Conservation (phyloP, 1,140 invertebrate genomes). For the Macrosteles quadrilineatus region DNA sequence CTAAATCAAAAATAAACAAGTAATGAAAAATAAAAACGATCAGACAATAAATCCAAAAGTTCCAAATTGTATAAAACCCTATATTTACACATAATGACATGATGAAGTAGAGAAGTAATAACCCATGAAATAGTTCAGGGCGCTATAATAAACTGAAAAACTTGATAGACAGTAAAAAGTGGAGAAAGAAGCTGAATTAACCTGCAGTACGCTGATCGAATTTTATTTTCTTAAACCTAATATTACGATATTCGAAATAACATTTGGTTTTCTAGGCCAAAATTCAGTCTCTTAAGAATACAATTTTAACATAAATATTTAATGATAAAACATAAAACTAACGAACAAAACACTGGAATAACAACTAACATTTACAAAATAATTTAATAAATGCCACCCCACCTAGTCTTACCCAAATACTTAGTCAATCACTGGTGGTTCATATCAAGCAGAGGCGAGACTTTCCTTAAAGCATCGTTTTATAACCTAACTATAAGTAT, state of each 20-base stretch:
- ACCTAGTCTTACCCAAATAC: background rate
- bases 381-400: conserved; percentile 18
- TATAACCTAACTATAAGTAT: background rate
- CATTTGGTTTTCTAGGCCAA: conserved; percentile 17
- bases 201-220: background rate
- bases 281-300: conserved; percentile 13
- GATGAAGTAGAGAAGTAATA: background rate
- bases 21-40: conserved; percentile 24
- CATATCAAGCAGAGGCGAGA: background rate
- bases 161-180: too few relatives aligned
- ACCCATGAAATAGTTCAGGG: too few relatives aligned
- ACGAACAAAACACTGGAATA: conserved; percentile 8
- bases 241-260: background rate
- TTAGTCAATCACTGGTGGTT: background rate
- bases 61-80: conserved; percentile 11
- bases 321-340: conserved; percentile 20
- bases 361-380: conserved; percentile 18
- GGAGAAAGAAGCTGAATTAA: conserved; percentile 14
- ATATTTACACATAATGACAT: conserved; percentile 17
- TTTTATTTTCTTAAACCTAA: background rate
- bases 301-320: conserved; percentile 19
- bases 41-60: conserved; percentile 4
- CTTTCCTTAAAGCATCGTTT: background rate
- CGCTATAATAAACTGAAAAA: too few relatives aligned
- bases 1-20: conserved; percentile 23